phyloP scores from a whole-genome alignment of 2,797 vertebrate genomes.

The Tiaroga cobitis region DNA sequence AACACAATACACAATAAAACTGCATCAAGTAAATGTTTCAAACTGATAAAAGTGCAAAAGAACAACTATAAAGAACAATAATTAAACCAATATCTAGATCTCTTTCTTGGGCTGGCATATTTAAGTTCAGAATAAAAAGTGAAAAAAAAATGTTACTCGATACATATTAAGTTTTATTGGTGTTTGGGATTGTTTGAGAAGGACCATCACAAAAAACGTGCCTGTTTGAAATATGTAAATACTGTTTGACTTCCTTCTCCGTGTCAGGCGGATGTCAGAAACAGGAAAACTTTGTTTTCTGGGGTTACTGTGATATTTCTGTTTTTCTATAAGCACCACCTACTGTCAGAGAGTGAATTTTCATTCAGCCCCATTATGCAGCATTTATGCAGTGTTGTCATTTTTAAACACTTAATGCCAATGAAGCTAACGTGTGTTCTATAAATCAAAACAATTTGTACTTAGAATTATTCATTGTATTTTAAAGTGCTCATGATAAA shows the following conservation, averaged over 20 bases:
- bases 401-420: background rate
- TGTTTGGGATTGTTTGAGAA: background rate
- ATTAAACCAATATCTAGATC: background rate
- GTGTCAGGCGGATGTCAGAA: background rate
- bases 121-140: background rate
- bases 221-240: background rate
- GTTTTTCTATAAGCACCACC: background rate
- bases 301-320: background rate
- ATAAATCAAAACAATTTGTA: background rate
- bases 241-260: background rate
- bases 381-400: background rate
- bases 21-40: background rate
- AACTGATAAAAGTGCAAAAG: background rate
- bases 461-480: background rate
- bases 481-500: background rate
- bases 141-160: background rate
- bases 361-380: background rate
- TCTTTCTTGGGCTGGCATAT: background rate
- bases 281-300: background rate
- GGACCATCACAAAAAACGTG: background rate
- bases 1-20: background rate
- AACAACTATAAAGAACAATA: no score
- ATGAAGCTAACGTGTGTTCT: background rate
- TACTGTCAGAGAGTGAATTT: background rate
- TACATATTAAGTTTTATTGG: background rate